A percentile compares a stretch with the other conserved stretches of the same genome.
phyloP scores from a whole-genome alignment of 2,113 vertebrate species.

The Loxodonta africana region DNA sequence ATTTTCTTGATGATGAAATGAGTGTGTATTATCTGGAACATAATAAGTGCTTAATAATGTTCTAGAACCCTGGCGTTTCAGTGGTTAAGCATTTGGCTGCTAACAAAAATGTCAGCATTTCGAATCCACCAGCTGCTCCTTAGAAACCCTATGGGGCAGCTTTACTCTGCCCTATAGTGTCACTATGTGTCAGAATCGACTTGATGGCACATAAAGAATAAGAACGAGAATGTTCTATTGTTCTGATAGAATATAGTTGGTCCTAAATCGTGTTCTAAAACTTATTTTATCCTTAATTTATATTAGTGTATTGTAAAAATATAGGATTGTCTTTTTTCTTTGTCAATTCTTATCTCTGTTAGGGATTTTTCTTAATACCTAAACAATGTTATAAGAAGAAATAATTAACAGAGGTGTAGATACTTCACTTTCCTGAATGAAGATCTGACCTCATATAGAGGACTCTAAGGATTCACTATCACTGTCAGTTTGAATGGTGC shows the following conservation, averaged over 20 bases:
- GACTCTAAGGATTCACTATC: not conserved
- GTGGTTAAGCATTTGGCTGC: too few species aligned
- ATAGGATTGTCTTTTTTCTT: not conserved
- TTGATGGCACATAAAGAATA: too few species aligned
- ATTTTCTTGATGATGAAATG: not conserved
- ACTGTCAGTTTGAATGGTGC: not conserved
- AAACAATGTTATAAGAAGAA: not conserved
- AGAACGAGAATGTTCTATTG: not conserved
- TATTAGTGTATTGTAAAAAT: not conserved
- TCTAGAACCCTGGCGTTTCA: too few species aligned
- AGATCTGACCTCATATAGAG: not conserved
- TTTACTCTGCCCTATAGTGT: too few species aligned
- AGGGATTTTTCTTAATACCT: not conserved
- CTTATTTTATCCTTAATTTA: not conserved
- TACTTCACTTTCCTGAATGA: not conserved
- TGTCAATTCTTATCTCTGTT: not conserved
- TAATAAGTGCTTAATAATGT: too few species aligned
- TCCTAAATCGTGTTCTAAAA: not conserved
- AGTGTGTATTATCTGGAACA: not conserved
- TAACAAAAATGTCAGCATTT: too few species aligned
- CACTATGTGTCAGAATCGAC: too few species aligned
- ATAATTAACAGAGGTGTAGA: not conserved
- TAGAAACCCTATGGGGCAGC: too few species aligned
- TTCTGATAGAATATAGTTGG: not conserved
- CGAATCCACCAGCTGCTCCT: too few species aligned